Evolutionary conservation across 2,888 invertebrate genomes (phyloP).

Genomic region (Leptogaster cylindrica): DNA sequence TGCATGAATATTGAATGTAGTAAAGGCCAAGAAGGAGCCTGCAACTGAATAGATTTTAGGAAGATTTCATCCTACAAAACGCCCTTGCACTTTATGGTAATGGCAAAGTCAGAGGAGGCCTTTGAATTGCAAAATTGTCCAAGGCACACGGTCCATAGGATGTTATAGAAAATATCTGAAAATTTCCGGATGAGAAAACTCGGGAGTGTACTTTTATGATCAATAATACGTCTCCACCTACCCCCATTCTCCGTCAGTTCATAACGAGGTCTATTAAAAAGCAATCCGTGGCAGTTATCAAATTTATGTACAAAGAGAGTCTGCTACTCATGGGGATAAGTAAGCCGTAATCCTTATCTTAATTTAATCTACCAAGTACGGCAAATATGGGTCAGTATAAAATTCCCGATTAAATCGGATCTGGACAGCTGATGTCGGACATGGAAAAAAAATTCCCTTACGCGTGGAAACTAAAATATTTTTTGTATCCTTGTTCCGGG

Average conservation of each 20-base stretch:
- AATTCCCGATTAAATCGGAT: conserved; percentile 20
- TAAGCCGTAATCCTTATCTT: conserved; percentile 38
- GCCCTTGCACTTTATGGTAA: conserved; percentile 41
- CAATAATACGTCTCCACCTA: conserved; percentile 8
- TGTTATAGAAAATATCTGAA: background rate
- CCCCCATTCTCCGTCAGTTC: background rate
- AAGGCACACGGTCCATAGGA: background rate
- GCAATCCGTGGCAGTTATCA: conserved; percentile 31
- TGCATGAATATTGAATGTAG: conserved; percentile 29
- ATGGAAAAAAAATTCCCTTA: conserved; percentile 20
- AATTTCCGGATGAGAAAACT: too few relatives aligned
- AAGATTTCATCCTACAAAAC: conserved; percentile 25
- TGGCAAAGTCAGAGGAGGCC: conserved; percentile 1
- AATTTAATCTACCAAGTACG: conserved; percentile 34
- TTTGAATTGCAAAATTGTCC: conserved; percentile 8
- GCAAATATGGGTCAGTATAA: conserved; percentile 13
- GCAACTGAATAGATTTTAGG: conserved; percentile 29
- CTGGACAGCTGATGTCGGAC: conserved; percentile 17
- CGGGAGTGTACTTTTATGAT: too few relatives aligned
- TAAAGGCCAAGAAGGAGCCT: conserved; percentile 2
- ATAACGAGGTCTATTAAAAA: conserved; percentile 33
- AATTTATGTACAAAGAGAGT: conserved; percentile 29
- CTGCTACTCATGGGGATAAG: background rate
- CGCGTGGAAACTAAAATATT: background rate
- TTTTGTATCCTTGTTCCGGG: conserved; percentile 2